Base-by-base conservation (phyloP, 2,888 invertebrate genomes). In the Halocaridina rubra region DNA sequence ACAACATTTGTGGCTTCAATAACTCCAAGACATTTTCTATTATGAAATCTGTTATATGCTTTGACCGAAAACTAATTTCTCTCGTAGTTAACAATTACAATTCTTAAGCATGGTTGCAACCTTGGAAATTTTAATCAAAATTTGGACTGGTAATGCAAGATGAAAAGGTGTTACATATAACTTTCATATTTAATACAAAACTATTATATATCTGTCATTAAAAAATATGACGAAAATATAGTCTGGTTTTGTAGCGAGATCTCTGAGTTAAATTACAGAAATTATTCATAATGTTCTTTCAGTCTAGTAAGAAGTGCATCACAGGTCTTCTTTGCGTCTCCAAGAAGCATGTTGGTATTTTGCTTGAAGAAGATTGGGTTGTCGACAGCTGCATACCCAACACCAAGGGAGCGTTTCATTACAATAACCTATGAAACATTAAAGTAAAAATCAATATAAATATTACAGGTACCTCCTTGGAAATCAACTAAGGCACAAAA, bases 351-450 rank as follows among this genome's bases (percentile, higher is more conserved):
- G 88, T 90, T 90, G 0, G 96, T 96, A 92, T 97, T 97, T 22
- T 94, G 93, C 91, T 96, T 96, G 92, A 96, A 97, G 93, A 97
- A 97, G 88, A 97, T 94, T 5, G 97, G 97, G 91, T 97, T 97
- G 91, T 97, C 97, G 0, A 97, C 97, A 0, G 97, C 97, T 0
- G 97, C 97, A 91, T 97, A 97, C 0, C 97, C 93, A 0, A 96
- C 96, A 76, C 96, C 96, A 90, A 96, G 93, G 0, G 96, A 95
- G 89, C 97, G 92, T 92, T 97, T 97, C 96, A 97, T 96, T 8
- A 97, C 96, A 71, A 97, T 94, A 69, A 96, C 95, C 95, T 95
- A n/a, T n/a, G 89, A 32, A 86, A 69, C 3, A n/a, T 16, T 30
- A 4, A 22, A 29, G 5, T n/a, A n/a, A n/a, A n/a, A n/a, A n/a